Conservation (phyloP, 2,797 vertebrate genomes). For the Crenichthys baileyi region DNA sequence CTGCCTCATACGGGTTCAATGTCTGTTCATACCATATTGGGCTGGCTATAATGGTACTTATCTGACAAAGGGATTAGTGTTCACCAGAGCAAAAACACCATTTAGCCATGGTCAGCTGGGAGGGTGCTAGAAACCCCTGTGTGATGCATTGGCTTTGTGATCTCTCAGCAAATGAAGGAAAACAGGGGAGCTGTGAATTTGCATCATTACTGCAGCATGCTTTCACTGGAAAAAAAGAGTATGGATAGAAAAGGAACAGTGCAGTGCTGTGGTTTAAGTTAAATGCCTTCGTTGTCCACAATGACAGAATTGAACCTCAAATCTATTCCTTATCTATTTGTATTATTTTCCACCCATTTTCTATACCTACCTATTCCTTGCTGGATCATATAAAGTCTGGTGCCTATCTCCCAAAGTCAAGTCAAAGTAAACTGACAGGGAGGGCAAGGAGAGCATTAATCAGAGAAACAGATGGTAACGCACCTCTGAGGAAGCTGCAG, state of each 20-base stretch:
- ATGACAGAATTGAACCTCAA: not conserved
- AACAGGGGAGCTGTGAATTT: slow-evolving; percentile 61
- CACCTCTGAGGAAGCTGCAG: too few relatives aligned
- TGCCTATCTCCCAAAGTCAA: not conserved
- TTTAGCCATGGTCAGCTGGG: slow-evolving; percentile 75
- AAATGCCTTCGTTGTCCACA: not conserved
- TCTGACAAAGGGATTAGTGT: slow-evolving; percentile 80
- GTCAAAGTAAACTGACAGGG: not conserved
- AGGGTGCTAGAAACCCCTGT: slow-evolving; percentile 63
- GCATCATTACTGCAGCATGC: slow-evolving; percentile 56
- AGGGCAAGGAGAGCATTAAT: not conserved
- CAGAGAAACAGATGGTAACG: too few relatives aligned
- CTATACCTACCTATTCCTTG: not conserved
- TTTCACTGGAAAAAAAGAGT: slow-evolving; percentile 46
- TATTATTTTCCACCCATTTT: not conserved
- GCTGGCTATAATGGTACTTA: slow-evolving; percentile 72
- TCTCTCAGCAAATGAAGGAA: slow-evolving; percentile 68
- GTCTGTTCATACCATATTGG: slow-evolving; percentile 61
- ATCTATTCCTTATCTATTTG: not conserved
- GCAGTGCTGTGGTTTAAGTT: slow-evolving; percentile 13
- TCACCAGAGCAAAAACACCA: slow-evolving; percentile 75
- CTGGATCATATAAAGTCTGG: not conserved
- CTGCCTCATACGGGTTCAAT: slow-evolving; percentile 52
- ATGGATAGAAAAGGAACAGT: slow-evolving; percentile 18
- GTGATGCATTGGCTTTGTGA: slow-evolving; percentile 71